phyloP scores from a whole-genome alignment of 2,888 invertebrate species.

The Ophion slaviceki region DNA sequence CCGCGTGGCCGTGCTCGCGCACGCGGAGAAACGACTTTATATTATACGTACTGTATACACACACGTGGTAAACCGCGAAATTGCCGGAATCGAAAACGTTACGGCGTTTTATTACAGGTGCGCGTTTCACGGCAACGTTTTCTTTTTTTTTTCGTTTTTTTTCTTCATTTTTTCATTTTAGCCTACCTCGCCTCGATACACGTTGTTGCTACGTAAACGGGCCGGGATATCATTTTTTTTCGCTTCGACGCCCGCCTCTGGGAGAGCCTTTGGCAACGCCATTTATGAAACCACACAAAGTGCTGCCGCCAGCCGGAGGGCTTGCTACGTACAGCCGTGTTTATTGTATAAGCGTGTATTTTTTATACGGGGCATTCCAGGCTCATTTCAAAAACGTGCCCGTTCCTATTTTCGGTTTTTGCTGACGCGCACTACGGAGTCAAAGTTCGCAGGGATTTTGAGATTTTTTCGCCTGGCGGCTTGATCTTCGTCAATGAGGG shows the following conservation, averaged over 20 bases:
- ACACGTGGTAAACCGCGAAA: slow-evolving; percentile 41
- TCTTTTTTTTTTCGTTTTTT: slow-evolving; percentile 7
- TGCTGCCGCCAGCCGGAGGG: slow-evolving; percentile 36
- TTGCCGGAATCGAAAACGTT: slow-evolving; percentile 51
- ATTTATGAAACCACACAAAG: slow-evolving; percentile 40
- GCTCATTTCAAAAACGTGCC: not conserved
- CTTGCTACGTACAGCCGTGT: slow-evolving; percentile 29
- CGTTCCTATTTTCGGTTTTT: not conserved
- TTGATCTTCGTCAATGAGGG: too few species aligned
- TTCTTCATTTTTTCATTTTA: slow-evolving; percentile 12
- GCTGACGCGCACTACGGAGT: not conserved
- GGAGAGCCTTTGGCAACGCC: slow-evolving; percentile 17
- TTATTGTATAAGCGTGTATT: not conserved
- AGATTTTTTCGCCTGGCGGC: too few species aligned
- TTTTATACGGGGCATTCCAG: not conserved
- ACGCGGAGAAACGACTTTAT: slow-evolving; percentile 52
- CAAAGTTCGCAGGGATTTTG: too few species aligned
- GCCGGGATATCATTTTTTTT: slow-evolving; percentile 28
- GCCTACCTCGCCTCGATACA: not conserved
- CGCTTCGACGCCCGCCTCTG: slow-evolving; percentile 2
- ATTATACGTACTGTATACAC: slow-evolving; percentile 34
- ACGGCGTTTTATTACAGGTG: slow-evolving; percentile 56
- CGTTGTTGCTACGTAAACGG: slow-evolving; percentile 24
- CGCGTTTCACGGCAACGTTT: slow-evolving; percentile 38
- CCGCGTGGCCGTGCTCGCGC: not conserved